Evolutionary conservation across 1,140 invertebrate species (phyloP).

Genomic region (Aphidius ervi): DNA sequence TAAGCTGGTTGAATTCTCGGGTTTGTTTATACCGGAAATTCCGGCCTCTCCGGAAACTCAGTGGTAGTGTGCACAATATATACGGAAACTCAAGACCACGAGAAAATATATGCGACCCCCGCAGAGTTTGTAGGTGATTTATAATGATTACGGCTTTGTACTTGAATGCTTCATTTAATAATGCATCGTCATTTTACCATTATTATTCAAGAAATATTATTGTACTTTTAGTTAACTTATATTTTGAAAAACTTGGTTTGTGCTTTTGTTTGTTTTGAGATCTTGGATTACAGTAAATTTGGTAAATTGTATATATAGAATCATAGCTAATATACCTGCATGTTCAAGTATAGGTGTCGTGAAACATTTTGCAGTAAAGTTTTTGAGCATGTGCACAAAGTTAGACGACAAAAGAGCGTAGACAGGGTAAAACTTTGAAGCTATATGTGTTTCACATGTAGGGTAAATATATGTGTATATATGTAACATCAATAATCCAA

Average conservation of each 20-base stretch:
- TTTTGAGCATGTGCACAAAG: not conserved
- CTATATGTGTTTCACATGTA: not conserved
- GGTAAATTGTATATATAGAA: not conserved
- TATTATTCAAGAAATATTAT: constrained; percentile 19
- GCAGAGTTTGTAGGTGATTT: constrained; percentile 31
- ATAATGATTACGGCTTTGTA: constrained; percentile 44
- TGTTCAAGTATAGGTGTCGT: not conserved
- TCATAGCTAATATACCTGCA: too few species aligned
- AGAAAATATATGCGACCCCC: not conserved
- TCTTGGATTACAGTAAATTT: constrained; percentile 5
- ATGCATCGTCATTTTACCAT: constrained; percentile 34
- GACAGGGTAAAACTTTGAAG: constrained; percentile 9
- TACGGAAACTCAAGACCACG: too few species aligned
- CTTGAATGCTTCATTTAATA: constrained; percentile 39
- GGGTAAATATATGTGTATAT: constrained; percentile 1
- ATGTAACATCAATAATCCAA: constrained; percentile 12
- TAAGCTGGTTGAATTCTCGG: not conserved
- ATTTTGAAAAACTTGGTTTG: constrained; percentile 15
- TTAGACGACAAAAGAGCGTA: constrained; percentile 7
- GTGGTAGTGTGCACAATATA: constrained; percentile 15
- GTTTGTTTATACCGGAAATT: constrained; percentile 32
- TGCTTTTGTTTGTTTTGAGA: too few species aligned
- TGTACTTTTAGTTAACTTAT: too few species aligned
- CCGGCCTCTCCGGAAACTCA: constrained; percentile 28
- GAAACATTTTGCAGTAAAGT: not conserved